phyloP scores from a whole-genome alignment of 1,140 invertebrate genomes.

The Pseudobourletiella spinata region DNA sequence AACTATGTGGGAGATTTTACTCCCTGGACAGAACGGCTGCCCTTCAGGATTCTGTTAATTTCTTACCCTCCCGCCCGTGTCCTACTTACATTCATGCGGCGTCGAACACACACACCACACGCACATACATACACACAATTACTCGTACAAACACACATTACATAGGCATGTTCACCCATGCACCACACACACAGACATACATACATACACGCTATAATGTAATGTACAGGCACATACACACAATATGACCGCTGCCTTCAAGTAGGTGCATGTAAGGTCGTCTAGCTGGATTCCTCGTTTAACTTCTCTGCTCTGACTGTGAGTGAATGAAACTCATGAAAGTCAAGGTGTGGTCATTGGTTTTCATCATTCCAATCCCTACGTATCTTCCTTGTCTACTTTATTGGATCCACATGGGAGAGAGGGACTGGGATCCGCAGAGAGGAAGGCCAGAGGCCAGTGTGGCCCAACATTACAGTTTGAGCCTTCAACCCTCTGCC shows the following conservation, averaged over 20 bases:
- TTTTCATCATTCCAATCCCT: background rate
- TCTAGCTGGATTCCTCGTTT: background rate
- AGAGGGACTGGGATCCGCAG: background rate
- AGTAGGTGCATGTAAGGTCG: no score
- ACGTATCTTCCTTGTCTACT: background rate
- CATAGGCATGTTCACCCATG: no score
- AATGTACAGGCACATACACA: background rate
- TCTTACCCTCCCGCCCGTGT: no score
- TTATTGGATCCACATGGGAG: background rate
- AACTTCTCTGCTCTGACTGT: background rate
- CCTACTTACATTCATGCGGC: no score
- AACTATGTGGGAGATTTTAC: no score
- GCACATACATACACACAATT: no score
- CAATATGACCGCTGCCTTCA: no score
- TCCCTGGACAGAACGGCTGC: no score
- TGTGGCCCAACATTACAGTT: background rate
- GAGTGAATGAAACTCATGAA: background rate
- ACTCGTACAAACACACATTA: no score
- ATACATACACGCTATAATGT: background rate
- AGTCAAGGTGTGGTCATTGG: conserved; percentile 6
- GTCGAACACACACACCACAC: no score
- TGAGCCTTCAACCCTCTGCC: background rate
- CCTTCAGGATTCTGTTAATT: no score
- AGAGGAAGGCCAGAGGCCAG: background rate
- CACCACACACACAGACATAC: no score